phyloP scores from a whole-genome alignment of 2,888 invertebrate genomes.

The Taphrorychus bicolor region DNA sequence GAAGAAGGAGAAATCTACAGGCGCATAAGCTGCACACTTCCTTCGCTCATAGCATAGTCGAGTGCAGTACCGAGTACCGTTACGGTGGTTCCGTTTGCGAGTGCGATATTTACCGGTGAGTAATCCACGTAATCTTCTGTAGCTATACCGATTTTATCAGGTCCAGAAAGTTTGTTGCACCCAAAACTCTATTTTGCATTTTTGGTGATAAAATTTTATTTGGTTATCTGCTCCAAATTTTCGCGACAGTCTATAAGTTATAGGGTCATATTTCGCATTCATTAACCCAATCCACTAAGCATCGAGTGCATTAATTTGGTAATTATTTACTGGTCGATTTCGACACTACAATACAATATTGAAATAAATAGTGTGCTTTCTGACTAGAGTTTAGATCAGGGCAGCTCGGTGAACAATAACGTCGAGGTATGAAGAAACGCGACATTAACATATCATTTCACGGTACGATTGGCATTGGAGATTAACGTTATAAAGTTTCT shows the following conservation, averaged over 20 bases:
- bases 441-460: conserved; percentile 16
- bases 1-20: conserved; percentile 34
- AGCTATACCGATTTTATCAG: too few species aligned
- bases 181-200: not conserved
- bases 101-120: not conserved
- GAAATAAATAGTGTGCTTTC: not conserved
- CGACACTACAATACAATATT: not conserved
- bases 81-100: not conserved
- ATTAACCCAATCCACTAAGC: not conserved
- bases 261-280: not conserved
- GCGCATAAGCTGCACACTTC: conserved; percentile 27
- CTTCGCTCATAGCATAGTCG: conserved; percentile 23
- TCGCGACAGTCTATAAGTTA: not conserved
- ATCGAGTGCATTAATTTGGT: not conserved
- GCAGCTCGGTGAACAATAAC: not conserved
- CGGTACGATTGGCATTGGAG: conserved; percentile 5
- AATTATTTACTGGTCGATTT: not conserved
- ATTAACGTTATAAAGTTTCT: not conserved
- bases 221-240: too few species aligned
- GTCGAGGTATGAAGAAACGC: not conserved
- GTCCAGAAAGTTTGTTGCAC: not conserved
- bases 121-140: not conserved
- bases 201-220: not conserved
- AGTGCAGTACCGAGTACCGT: conserved; percentile 18
- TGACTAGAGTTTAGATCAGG: not conserved